Evolutionary conservation across 2,888 invertebrate species (phyloP), one percentile per base, ranked within the genome.

Genomic region (Tetragonula carbonaria): DNA sequence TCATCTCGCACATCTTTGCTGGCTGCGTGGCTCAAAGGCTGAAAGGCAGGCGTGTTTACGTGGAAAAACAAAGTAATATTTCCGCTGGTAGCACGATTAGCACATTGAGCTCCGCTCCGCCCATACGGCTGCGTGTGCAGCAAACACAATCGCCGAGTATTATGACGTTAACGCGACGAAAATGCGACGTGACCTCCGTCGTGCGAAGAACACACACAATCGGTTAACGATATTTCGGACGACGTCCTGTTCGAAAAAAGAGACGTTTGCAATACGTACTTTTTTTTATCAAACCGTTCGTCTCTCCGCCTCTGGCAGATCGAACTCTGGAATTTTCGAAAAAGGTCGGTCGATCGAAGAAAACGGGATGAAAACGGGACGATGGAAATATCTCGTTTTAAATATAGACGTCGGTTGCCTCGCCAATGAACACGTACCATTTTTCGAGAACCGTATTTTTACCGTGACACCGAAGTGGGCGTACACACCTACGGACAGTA

Each of bases 81-180:
- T 80, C 80, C 50, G 68, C 66, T 33, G 50, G 68, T 50, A 51
- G 79, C 50, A 16, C 13, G 74, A 57, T 74, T 78, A 72, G 74
- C 76, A 78, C 70, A 45, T 45, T 8, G 45, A 8, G 28, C 71
- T 51, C 63, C 50, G 71, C 63, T 70, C 68, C 72, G 82, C 21
- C 55, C 81, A 67, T n/a, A 6, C 45, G 57, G n/a, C 50, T 21
- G 50, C 45, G 62, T 28, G 28, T 66, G 57, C 53, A 33, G n/a
- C 72, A 80, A 57, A 82, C 63, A 65, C 67, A 59, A 71, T 87
- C 55, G 57, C 53, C 66, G 68, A 18, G 72, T 57, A 74, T 76
- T 80, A 33, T 84, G 86, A 87, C 87, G 87, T 84, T 87, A 65
- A 81, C 74, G 72, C 83, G 75, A 59, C 76, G 79, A 77, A 80